Evolutionary conservation across 1,140 invertebrate genomes (phyloP).

Genomic region (Contarinia nasturtii): DNA sequence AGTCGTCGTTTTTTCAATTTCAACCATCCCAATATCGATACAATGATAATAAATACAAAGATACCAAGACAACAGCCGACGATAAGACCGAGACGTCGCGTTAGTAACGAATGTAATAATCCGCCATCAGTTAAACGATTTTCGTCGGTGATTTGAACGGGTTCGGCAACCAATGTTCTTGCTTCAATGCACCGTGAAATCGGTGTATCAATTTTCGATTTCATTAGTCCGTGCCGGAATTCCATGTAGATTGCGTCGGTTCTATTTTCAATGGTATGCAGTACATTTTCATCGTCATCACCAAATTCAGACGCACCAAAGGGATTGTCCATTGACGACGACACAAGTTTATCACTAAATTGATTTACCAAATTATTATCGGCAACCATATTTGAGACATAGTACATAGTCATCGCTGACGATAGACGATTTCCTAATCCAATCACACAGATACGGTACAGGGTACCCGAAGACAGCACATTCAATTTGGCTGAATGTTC

Average conservation of each 20-base stretch:
- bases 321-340: constrained; percentile 6
- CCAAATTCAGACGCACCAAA: neutral
- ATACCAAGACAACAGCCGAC: constrained; percentile 70
- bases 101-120: constrained; percentile 45
- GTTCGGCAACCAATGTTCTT: constrained; percentile 49
- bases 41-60: constrained; percentile 61
- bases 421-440: constrained; percentile 51
- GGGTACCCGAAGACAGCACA: constrained; percentile 50
- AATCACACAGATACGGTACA: constrained; percentile 68
- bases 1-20: constrained; percentile 63
- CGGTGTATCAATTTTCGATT: constrained; percentile 48
- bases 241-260: no score
- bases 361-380: neutral
- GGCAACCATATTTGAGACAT: neutral
- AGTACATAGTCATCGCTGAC: constrained; percentile 23
- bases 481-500: constrained; percentile 50
- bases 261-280: no score
- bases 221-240: constrained; percentile 11
- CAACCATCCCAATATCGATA: constrained; percentile 64
- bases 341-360: no score
- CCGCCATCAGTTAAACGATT: constrained; percentile 41
- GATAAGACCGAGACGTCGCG: constrained; percentile 59
- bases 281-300: neutral
- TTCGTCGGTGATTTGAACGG: constrained; percentile 36
- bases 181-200: constrained; percentile 59